These are phyloP conservation scores for Murina feae DNA, from an alignment of 2,113 vertebrate genomes.

Conservation along the genomic window DNA sequence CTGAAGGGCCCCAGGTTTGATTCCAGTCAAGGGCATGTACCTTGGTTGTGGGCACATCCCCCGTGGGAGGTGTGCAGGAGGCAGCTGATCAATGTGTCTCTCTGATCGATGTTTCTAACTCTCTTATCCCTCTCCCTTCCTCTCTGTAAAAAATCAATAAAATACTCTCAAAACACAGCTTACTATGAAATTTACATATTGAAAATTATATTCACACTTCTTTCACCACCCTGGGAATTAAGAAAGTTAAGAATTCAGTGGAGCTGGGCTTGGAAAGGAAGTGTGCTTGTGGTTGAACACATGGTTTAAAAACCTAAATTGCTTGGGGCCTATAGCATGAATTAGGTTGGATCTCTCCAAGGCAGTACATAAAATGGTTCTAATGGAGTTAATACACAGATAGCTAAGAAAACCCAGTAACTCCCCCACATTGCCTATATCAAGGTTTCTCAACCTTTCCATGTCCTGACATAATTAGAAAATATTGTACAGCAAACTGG, in stretches of 20 bases:
- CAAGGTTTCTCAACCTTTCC: not conserved
- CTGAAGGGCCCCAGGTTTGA: no score
- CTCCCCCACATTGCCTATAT: not conserved
- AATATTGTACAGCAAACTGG: not conserved
- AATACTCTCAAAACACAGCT: constrained; percentile 1
- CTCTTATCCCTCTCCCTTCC: no score
- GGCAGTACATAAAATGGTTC: not conserved
- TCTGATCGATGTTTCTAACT: no score
- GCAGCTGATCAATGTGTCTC: no score
- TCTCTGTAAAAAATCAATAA: no score
- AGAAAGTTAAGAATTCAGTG: not conserved
- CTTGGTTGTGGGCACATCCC: no score
- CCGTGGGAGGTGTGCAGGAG: no score
- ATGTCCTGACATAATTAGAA: not conserved
- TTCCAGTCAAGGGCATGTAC: no score
- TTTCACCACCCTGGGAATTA: not conserved
- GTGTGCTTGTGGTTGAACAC: not conserved
- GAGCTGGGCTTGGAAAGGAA: not conserved
- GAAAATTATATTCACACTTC: not conserved
- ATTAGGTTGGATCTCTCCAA: not conserved
- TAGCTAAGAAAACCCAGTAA: not conserved
- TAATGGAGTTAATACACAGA: not conserved
- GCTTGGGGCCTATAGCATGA: not conserved
- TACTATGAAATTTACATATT: not conserved
- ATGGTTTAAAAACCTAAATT: not conserved